Evolutionary conservation across 2,888 invertebrate genomes (phyloP), one percentile per base, ranked within the genome.

Genomic region (Tetheella fluctuosa): DNA sequence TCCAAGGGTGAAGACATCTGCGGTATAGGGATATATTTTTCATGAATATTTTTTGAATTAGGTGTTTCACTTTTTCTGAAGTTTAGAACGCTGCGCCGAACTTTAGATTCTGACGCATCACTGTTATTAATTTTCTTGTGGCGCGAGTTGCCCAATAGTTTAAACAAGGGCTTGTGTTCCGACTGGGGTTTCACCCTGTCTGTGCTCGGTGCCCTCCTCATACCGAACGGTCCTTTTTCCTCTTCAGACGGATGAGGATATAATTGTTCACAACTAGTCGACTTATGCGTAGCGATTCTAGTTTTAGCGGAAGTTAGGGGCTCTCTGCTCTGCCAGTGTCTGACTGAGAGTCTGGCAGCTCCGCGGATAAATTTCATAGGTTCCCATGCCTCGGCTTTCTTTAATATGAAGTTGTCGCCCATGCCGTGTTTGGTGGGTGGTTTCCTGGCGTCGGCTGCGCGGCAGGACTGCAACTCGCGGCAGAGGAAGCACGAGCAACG

Each of bases 401-500:
- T 86, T 54, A 95, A 88, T 64, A 95, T 94, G 76, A 94, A 94
- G 73, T 94, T 93, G 73, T 92, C 92, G 67, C 90, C 83, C 89
- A 89, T 90, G 74, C 81, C 84, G 68, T 87, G 81, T 81, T 85
- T 89, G 73, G 79, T 80, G 68, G 83, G 90, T 56, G 88, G 91
- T 82, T 89, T 92, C 69, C 90, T 84, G 57, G 90, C 85, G 71
- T 91, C 91, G 17, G 91, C 91, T 67, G 94, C 94, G 68, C 94
- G 94, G 81, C 94, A 95, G 73, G 94, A 94, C 75, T 94, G 95
- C 74, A 96, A 88, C 84, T 96, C 96, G 69, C 96, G 94, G 85
- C 97, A 97, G 79, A 97, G 93, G 80, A 95, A 94, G 89, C 97
- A 97, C 74, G 93, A 93, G 87, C 97, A 97, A 76, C 96, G 95